A percentile compares a stretch with the other conserved stretches of the same genome.
phyloP scores from a whole-genome alignment of 2,797 vertebrate genomes.

The Darevskia nairensis region DNA sequence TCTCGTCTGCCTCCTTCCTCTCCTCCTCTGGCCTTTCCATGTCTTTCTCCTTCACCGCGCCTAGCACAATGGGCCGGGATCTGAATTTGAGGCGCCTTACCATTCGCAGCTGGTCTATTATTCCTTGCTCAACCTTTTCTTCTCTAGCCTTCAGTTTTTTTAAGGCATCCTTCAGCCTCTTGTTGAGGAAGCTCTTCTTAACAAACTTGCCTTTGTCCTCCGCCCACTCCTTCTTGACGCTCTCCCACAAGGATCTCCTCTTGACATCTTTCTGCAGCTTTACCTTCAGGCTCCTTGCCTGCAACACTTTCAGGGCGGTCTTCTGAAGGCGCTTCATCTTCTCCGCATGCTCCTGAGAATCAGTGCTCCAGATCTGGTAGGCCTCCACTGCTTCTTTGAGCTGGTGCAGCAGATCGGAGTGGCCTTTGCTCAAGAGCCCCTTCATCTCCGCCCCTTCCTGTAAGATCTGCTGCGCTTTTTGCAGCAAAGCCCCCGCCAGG shows the following conservation, averaged over 20 bases:
- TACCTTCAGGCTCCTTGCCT: neutral
- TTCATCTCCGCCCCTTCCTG: neutral
- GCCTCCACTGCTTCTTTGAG: neutral
- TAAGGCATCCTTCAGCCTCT: neutral
- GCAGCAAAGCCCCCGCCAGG: neutral
- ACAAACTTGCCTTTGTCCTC: neutral
- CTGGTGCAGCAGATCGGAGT: accelerated
- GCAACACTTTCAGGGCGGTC: neutral
- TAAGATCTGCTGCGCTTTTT: neutral
- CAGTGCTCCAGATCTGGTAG: neutral
- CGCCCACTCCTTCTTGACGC: neutral
- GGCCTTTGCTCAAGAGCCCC: accelerated
- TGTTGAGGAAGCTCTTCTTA: neutral
- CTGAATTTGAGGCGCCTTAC: neutral
- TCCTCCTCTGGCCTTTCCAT: accelerated
- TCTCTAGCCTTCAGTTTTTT: neutral
- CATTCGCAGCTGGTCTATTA: neutral
- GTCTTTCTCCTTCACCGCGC: neutral
- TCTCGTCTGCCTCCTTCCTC: accelerated
- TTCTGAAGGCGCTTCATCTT: neutral
- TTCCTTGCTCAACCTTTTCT: neutral
- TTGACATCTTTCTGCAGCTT: neutral
- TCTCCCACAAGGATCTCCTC: neutral
- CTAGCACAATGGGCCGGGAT: neutral
- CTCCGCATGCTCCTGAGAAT: neutral